phyloP scores from a whole-genome alignment of 2,113 vertebrate species.

The Apodemus sylvaticus region DNA sequence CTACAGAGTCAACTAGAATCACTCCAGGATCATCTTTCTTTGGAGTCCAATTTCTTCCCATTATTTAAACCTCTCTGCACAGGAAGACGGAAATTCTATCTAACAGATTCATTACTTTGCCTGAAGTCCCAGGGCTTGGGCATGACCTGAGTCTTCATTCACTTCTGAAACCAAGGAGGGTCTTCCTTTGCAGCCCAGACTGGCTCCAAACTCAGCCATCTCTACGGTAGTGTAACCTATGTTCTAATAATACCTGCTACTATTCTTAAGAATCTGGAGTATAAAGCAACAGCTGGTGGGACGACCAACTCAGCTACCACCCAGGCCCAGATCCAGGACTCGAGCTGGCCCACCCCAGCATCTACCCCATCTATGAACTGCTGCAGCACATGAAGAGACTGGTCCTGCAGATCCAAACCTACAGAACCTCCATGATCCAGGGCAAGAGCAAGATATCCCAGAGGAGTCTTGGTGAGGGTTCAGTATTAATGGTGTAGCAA shows the following conservation, averaged over 20 bases:
- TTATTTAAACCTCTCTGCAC: constrained; percentile 1
- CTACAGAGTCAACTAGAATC: background rate
- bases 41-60: background rate
- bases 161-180: background rate
- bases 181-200: background rate
- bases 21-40: constrained; percentile 6
- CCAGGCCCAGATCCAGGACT: background rate
- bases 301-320: background rate
- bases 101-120: constrained; percentile 17
- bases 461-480: background rate
- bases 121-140: background rate
- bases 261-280: background rate
- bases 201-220: background rate
- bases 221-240: too few relatives aligned
- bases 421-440: background rate
- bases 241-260: background rate
- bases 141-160: background rate
- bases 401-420: background rate
- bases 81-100: constrained; percentile 4
- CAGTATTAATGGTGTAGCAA: background rate
- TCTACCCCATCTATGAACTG: background rate
- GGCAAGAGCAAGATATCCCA: background rate
- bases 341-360: background rate
- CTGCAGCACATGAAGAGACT: background rate
- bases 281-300: background rate